Evolutionary conservation across 2,113 vertebrate genomes (phyloP).

Genomic region (Otocyon megalotis): DNA sequence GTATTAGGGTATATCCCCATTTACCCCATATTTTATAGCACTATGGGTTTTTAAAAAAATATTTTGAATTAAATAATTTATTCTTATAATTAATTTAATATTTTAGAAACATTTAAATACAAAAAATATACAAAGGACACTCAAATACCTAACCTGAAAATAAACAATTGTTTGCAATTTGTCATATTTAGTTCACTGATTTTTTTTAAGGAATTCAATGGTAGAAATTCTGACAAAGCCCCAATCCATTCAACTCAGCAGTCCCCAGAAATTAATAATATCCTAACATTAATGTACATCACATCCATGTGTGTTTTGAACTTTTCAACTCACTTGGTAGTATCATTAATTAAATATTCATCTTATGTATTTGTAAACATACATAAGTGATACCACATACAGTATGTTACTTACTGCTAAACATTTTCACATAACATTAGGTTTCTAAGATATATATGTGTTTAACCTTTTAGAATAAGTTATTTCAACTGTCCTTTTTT

Average conservation of each 20-base stretch:
- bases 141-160: neutral
- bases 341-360: neutral
- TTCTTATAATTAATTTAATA: neutral
- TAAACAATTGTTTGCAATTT: neutral
- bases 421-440: neutral
- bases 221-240: neutral
- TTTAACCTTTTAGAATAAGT: neutral
- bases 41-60: neutral
- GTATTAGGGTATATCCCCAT: neutral
- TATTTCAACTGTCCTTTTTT: neutral
- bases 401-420: neutral
- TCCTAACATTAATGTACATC: neutral
- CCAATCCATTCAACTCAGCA: neutral
- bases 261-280: neutral
- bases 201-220: neutral
- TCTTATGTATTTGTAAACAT: neutral
- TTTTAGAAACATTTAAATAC: neutral
- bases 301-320: neutral
- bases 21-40: neutral
- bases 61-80: neutral
- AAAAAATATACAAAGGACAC: neutral
- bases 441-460: neutral
- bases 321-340: neutral
- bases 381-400: neutral
- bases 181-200: neutral